Evolutionary conservation across 2,888 invertebrate species (phyloP).

Genomic region (Trichogramma evanescens): DNA sequence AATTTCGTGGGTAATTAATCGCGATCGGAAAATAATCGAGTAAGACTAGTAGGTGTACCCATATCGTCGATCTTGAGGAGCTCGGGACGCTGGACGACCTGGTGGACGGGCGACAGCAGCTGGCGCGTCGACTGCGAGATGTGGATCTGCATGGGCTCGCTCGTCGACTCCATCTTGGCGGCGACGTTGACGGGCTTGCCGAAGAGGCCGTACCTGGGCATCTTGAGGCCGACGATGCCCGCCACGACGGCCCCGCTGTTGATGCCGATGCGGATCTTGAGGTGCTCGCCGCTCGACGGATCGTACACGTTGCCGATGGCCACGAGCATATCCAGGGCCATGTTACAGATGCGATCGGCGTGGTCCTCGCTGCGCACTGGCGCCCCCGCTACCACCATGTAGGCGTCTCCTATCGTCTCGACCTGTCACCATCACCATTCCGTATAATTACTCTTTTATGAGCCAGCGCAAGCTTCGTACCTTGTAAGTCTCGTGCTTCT

Average conservation of each 20-base stretch:
- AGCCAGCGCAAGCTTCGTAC: conserved; percentile 49
- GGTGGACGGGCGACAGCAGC: conserved; percentile 66
- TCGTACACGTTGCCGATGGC: conserved; percentile 86
- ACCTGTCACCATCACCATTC: conserved; percentile 54
- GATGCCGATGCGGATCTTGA: conserved; percentile 78
- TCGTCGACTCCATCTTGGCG: conserved; percentile 87
- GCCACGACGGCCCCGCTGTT: conserved; percentile 90
- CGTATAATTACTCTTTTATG: background rate
- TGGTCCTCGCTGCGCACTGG: conserved; percentile 85
- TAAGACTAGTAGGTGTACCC: conserved; percentile 50
- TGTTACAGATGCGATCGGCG: conserved; percentile 85
- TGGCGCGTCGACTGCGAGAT: conserved; percentile 84
- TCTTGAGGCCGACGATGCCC: conserved; percentile 88
- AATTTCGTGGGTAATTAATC: too few species aligned
- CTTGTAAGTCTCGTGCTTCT: conserved; percentile 90
- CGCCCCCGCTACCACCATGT: conserved; percentile 96
- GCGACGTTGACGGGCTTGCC: conserved; percentile 90
- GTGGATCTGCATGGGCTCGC: conserved; percentile 89
- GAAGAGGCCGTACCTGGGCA: conserved; percentile 78
- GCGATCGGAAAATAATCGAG: background rate
- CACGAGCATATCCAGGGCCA: conserved; percentile 94
- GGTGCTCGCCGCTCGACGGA: conserved; percentile 81
- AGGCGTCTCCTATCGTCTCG: conserved; percentile 96
- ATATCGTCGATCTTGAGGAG: conserved; percentile 81
- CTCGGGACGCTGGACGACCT: conserved; percentile 71